These are phyloP conservation scores for Ivindomyrus marchei DNA, from an alignment of 2,113 vertebrate genomes.

Conservation along the genomic window DNA sequence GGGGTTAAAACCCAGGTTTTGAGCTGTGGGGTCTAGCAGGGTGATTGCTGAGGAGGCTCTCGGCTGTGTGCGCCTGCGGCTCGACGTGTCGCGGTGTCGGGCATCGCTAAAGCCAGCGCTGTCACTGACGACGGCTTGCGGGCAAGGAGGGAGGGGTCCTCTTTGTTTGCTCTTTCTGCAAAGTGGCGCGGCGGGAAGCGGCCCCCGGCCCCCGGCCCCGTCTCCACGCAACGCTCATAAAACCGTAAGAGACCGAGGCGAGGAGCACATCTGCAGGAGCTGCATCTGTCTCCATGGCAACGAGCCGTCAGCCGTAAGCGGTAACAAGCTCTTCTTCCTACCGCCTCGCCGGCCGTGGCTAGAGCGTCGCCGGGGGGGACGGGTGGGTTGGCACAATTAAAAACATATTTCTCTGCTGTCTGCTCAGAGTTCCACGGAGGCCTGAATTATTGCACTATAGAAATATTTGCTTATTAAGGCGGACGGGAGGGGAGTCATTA, in stretches of 20 bases:
- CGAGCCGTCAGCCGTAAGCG: constrained; percentile 22
- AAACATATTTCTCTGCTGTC: background rate
- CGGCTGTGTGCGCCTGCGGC: background rate
- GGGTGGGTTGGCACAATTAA: background rate
- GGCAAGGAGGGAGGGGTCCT: background rate
- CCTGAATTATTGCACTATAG: background rate
- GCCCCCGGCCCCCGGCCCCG: too few species aligned
- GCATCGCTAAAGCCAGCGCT: background rate
- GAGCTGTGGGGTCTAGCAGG: background rate
- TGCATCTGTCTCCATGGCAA: constrained; percentile 39
- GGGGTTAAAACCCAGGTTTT: background rate
- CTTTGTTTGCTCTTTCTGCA: background rate
- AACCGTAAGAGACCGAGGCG: background rate
- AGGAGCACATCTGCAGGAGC: background rate
- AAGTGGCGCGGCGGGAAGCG: background rate
- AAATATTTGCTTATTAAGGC: constrained; percentile 3
- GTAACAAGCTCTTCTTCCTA: constrained; percentile 7
- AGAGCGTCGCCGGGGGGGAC: background rate
- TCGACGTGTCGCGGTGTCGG: background rate
- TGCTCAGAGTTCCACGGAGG: background rate
- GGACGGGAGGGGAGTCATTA: background rate
- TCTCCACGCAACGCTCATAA: background rate
- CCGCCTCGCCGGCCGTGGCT: constrained; percentile 10
- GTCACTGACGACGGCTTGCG: background rate
- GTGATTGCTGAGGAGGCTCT: background rate